Evolutionary conservation across 1,140 invertebrate genomes (phyloP).

Genomic region (Papilio polytes): DNA sequence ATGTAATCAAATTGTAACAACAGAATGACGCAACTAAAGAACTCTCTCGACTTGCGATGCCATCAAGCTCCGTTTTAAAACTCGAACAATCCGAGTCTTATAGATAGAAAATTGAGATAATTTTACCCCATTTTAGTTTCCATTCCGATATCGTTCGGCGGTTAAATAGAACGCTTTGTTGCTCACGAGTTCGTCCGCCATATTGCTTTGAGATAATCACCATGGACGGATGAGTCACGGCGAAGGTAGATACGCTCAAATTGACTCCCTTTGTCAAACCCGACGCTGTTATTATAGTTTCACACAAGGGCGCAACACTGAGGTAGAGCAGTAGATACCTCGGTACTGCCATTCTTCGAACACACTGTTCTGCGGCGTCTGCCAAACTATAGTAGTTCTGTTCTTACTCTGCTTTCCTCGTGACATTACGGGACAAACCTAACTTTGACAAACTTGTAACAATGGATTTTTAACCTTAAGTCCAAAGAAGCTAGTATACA

Average conservation of each 20-base stretch:
- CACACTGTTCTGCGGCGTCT: neutral
- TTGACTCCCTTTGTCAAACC: slow-evolving; percentile 67
- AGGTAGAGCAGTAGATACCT: neutral
- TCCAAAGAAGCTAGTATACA: neutral
- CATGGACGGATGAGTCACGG: slow-evolving; percentile 67
- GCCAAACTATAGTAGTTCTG: neutral
- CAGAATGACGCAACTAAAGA: slow-evolving; percentile 2
- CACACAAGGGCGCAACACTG: neutral
- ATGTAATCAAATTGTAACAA: slow-evolving; percentile 9
- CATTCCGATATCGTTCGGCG: slow-evolving; percentile 37
- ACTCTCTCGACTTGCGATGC: slow-evolving; percentile 14
- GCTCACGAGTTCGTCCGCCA: slow-evolving; percentile 55
- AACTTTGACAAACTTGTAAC: neutral
- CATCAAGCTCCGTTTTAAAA: slow-evolving; percentile 31
- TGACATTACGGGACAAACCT: slow-evolving; percentile 10
- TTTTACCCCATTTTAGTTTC: slow-evolving; percentile 36
- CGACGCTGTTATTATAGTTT: slow-evolving; percentile 38
- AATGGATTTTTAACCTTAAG: slow-evolving; percentile 22
- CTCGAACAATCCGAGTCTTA: neutral
- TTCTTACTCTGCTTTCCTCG: neutral
- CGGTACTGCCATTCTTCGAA: neutral
- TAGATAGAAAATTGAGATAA: slow-evolving; percentile 39
- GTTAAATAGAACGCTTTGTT: slow-evolving; percentile 40
- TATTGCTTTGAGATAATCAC: slow-evolving; percentile 64
- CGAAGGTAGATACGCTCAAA: slow-evolving; percentile 58